Evolutionary conservation across 2,797 vertebrate genomes (phyloP).

Genomic region (Thamnophis elegans): DNA sequence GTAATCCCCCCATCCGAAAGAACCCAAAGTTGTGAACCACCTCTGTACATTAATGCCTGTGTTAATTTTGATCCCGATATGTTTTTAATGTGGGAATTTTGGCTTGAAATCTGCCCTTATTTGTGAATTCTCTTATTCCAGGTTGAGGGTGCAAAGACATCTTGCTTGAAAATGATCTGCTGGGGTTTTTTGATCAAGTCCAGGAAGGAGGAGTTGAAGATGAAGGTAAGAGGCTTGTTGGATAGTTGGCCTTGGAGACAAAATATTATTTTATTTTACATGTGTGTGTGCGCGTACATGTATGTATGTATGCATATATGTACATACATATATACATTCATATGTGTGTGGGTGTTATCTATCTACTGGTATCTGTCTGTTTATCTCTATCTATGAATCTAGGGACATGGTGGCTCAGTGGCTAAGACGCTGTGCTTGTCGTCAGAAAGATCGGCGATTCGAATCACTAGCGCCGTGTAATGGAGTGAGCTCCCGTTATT

Average conservation of each 20-base stretch:
- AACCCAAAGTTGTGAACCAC: neutral
- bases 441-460: no score
- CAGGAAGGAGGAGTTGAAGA: neutral
- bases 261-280: neutral
- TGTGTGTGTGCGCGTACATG: no score
- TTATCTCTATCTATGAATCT: no score
- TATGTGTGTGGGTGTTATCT: no score
- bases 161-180: neutral
- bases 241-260: neutral
- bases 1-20: neutral
- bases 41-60: neutral
- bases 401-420: no score
- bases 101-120: neutral
- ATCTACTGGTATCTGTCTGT: no score
- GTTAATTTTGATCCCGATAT: neutral
- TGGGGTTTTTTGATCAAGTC: no score
- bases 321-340: no score
- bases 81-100: neutral
- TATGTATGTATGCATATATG: no score
- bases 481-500: no score
- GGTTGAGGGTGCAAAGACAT: fast-evolving
- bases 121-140: neutral
- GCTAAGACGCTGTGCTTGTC: no score
- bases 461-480: no score
- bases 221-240: neutral